Base-by-base conservation (phyloP, 2,797 vertebrate genomes). In the Delichon dasypus region DNA sequence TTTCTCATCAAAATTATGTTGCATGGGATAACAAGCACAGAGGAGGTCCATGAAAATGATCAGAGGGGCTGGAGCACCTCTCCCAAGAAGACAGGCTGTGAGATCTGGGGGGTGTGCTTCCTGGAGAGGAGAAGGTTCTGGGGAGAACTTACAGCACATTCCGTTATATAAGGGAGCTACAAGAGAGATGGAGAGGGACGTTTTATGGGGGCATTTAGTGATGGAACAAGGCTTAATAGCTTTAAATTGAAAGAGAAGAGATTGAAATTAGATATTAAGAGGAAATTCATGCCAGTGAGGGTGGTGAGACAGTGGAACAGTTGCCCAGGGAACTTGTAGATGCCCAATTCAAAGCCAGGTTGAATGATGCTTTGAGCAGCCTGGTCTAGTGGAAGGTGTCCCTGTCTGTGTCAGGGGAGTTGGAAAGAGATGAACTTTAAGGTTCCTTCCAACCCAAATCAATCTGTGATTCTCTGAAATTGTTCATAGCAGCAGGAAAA, bases 381-480 rank as follows among this genome's bases (percentile, higher is more conserved):
- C 26, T 47, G 29, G 21, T 65, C 6, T 34, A 1, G 22, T 48
- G 47, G 26, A 32, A 54, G 9, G 27, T 36, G 34, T 65, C 8
- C 53, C 19, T 54, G 18, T 3, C 29, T 8, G 3, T 36, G 60
- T 30, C 7, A 45, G 21, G 2, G n/a, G 3, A 0, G 1, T 36
- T 72, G 67, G 40, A 60, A 60, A 0, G 0, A 48, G 67, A 13
- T 48, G 9, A 47, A 16, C 16, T 72, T 73, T 38, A 44, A 48
- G 6, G 60, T 21, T 22, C 9, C 26, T 78, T 66, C 34, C 34
- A 60, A 22, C 15, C 12, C 58, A 58, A 66, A 17, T 40, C 30
- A 42, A 21, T 47, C 34, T 44, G 16, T 47, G 26, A 60, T 60
- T 66, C 30, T 54, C 1, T 54, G 8, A 54, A 72, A 48, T 34